phyloP scores from a whole-genome alignment of 2,113 vertebrate species.

The Caloenas nicobarica region DNA sequence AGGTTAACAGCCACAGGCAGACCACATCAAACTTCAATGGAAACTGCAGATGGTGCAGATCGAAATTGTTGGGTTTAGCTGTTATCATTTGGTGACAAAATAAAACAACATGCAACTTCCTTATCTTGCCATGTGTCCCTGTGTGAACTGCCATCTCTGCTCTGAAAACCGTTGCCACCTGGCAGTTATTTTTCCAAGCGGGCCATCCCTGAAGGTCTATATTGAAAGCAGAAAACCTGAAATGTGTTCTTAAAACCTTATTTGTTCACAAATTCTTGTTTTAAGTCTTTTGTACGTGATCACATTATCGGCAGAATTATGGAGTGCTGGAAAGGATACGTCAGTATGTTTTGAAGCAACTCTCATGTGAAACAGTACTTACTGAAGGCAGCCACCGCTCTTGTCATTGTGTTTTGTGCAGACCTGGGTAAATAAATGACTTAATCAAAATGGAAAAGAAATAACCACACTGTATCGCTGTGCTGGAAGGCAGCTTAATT shows the following conservation, averaged over 20 bases:
- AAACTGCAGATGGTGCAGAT: not conserved
- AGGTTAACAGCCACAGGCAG: not conserved
- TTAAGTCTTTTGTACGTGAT: not conserved
- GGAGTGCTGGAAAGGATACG: not conserved
- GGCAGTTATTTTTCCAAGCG: not conserved
- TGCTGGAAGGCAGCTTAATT: not conserved
- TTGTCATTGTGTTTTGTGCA: conserved; percentile 69
- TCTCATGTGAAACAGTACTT: conserved; percentile 59
- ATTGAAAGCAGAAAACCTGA: not conserved
- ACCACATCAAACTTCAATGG: not conserved
- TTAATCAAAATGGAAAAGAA: not conserved
- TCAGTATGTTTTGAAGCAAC: not conserved
- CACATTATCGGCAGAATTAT: not conserved
- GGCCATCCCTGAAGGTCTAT: not conserved
- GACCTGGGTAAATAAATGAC: conserved; percentile 72
- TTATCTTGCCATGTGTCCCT: not conserved
- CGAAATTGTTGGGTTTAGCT: not conserved
- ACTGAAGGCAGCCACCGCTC: conserved; percentile 91
- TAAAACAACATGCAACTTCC: not conserved
- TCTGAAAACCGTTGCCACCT: not conserved
- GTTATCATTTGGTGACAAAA: not conserved
- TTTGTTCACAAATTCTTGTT: not conserved
- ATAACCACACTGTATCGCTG: not conserved
- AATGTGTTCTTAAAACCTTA: not conserved
- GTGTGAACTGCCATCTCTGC: not conserved